phyloP scores from a whole-genome alignment of 2,888 invertebrate genomes.

The Thysanoteuthis rhombus region DNA sequence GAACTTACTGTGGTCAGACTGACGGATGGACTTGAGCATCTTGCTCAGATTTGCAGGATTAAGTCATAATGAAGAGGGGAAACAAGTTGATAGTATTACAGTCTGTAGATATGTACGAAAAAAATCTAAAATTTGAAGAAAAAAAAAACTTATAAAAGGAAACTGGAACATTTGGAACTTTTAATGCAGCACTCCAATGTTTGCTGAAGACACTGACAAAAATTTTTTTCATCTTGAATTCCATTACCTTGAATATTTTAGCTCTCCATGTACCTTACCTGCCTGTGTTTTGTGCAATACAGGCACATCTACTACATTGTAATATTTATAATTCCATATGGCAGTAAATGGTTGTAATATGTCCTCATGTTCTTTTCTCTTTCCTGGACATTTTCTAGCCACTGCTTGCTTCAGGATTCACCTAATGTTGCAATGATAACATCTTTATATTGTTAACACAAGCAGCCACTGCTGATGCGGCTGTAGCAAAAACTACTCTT shows the following conservation, averaged over 20 bases:
- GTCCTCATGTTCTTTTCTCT: constrained; percentile 18
- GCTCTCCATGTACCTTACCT: neutral
- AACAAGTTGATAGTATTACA: constrained; percentile 26
- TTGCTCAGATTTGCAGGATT: constrained; percentile 20
- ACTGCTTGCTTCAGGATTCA: constrained; percentile 26
- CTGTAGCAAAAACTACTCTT: neutral
- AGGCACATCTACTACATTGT: constrained; percentile 1
- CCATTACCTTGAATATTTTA: constrained; percentile 26
- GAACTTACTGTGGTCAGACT: constrained; percentile 2
- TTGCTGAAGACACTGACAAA: constrained; percentile 24
- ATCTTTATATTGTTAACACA: neutral
- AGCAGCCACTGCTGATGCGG: too few relatives aligned
- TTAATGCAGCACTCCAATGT: constrained; percentile 19
- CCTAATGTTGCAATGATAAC: too few relatives aligned
- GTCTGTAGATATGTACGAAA: constrained; percentile 17
- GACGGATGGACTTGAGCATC: neutral
- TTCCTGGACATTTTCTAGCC: constrained; percentile 16
- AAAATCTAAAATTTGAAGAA: neutral
- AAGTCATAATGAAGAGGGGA: neutral
- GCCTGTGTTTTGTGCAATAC: neutral
- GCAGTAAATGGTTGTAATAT: constrained; percentile 30
- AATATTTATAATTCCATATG: constrained; percentile 30
- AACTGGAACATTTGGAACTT: neutral
- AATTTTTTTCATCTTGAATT: constrained; percentile 17
- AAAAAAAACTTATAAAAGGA: neutral